Base-by-base conservation (phyloP, 2,888 invertebrate genomes). In the Hypomecis atomaria region DNA sequence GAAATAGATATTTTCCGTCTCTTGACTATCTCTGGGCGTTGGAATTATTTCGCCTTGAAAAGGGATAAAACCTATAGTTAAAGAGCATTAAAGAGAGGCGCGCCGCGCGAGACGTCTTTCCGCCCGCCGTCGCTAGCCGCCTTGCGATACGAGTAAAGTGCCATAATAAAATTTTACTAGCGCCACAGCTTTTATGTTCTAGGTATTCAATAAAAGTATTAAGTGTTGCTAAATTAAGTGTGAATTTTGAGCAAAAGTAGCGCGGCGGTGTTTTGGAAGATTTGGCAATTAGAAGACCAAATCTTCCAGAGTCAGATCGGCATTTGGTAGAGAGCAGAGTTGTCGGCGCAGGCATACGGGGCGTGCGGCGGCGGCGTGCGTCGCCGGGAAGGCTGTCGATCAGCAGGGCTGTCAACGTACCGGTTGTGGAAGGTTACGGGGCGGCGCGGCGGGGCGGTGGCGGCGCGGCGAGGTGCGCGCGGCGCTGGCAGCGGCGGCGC, bases 391-490 rank as follows among this genome's bases (percentile, higher is more conserved):
- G 78, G 78, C 77, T 79, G 82, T 81, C 83, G 84, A 83, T 84
- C 78, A 79, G 78, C 77, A 79, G 80, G 84, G 86, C 85, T 88
- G 88, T 87, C 86, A 87, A 80, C 81, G 84, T 82, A 78, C 84
- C 85, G 87, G 88, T 87, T 88, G 87, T 85, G 89, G 84, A 88
- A 89, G 89, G 88, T 89, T 88, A 86, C 86, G 85, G 76, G 78
- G 83, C 33, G 49, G 73, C 86, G 78, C 78, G 83, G 71, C 84
- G 92, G 90, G 90, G 91, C 91, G 66, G 59, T 44, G 91, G 87
- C 87, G 65, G 73, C 71, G 77, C 82, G 78, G 76, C 77, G 78
- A 74, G 82, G 65, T 86, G 87, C 87, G 89, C 85, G 89, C 86
- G 85, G 73, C 83, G 84, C 73, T 78, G 81, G 81, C 80, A 76